Evolutionary conservation across 2,113 vertebrate species (phyloP), one percentile per base, ranked within the genome.

Genomic region (Trematocara variabile): DNA sequence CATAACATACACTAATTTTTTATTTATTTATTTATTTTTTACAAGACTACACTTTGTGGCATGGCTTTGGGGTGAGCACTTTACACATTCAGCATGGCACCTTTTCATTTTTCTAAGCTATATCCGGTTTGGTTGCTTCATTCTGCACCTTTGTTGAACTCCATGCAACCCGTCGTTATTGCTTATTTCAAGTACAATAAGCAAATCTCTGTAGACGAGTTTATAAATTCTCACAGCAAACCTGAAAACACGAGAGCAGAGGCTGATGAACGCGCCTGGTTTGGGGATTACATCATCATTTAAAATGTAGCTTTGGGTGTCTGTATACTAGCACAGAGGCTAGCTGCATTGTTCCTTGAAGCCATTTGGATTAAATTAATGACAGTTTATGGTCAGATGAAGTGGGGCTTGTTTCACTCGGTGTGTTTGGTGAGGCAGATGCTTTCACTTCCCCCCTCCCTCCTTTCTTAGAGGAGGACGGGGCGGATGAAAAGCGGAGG

Each of bases 391-490:
- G 46, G 33, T 84, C 73, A 70, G 55, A 84, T 56, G 56, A 80
- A 77, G 54, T 65, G 79, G 80, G 12, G 33, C 54, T 22, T 63
- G 37, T 30, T 11, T 80, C 39, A 58, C 37, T 77, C n/a, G 34
- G 82, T 75, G 22, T 63, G 78, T 37, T 77, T 18, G 37, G 34
- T 33, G 81, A 88, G 81, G 78, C 73, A 86, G 90, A 89, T 80
- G 86, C 84, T 87, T 70, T 79, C 77, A 20, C 82, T 86, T 22
- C 20, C 58, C 63, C 63, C 52, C 25, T 20, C 82, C 75, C 85
- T 54, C 89, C 95, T 92, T 96, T 95, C 92, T 91, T 94, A 91
- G 93, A 94, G 93, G 94, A 91, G 48, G 68, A 44, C 3, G 83
- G 60, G 80, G 81, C 81, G 48, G 79, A 88, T 86, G 89, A 77